Evolutionary conservation across 1,140 invertebrate genomes (phyloP).

Genomic region (Calycopis cecrops): DNA sequence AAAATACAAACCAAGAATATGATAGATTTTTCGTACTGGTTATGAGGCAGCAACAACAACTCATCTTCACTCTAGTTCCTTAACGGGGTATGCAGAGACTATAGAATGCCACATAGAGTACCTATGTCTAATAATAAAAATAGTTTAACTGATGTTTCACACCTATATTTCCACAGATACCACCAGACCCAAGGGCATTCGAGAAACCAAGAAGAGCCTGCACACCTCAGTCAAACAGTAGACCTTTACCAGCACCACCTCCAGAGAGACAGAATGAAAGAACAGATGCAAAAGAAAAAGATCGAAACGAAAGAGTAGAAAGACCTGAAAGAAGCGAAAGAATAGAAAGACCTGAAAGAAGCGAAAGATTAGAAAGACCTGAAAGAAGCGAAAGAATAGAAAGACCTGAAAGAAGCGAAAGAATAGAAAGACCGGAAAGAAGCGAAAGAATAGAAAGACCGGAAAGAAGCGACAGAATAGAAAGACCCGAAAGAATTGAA

Average conservation of each 20-base stretch:
- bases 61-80: too few relatives aligned
- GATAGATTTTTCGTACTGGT: too few relatives aligned
- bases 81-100: too few relatives aligned
- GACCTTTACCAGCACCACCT: constrained; percentile 56
- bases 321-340: constrained; percentile 27
- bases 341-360: constrained; percentile 28
- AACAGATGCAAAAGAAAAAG: constrained; percentile 15
- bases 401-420: constrained; percentile 21
- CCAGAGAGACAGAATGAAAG: constrained; percentile 41
- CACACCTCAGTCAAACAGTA: constrained; percentile 61
- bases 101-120: too few relatives aligned
- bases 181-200: constrained; percentile 62
- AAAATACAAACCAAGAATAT: too few relatives aligned
- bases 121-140: too few relatives aligned
- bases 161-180: constrained; percentile 39
- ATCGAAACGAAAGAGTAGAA: constrained; percentile 15
- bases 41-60: too few relatives aligned
- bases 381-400: constrained; percentile 25
- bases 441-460: constrained; percentile 12
- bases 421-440: constrained; percentile 22
- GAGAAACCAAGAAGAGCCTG: constrained; percentile 61
- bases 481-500: constrained; percentile 23
- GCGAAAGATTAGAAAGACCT: constrained; percentile 27
- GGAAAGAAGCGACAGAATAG: constrained; percentile 17
- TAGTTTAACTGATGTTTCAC: not conserved